These are phyloP conservation scores for Rhizoglyphus robini DNA, from an alignment of 1,140 invertebrate genomes.

Conservation along the genomic window DNA sequence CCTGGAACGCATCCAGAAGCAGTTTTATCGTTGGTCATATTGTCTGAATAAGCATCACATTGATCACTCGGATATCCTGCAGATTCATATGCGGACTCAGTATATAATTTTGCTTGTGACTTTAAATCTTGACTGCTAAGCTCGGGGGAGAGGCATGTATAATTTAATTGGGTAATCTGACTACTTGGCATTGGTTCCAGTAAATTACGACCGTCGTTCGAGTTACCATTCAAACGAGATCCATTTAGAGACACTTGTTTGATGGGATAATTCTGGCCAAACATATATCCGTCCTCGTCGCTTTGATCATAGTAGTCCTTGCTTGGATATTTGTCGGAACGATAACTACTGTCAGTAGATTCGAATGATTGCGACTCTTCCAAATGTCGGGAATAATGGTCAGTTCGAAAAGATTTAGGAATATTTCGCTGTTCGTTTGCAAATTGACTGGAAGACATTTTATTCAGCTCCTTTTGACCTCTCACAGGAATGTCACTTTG, in stretches of 20 bases:
- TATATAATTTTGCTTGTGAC: neutral
- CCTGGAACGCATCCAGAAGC: neutral
- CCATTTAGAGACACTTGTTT: no score
- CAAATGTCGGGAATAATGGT: no score
- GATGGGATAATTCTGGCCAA: no score
- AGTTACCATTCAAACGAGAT: no score
- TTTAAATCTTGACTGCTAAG: slow-evolving; percentile 1
- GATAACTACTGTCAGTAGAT: neutral
- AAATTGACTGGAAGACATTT: no score
- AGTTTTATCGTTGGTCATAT: neutral
- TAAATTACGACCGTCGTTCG: no score
- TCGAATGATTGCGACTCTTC: slow-evolving; percentile 1
- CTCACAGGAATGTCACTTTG: neutral
- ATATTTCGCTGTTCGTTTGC: slow-evolving; percentile 3
- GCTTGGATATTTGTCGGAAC: neutral
- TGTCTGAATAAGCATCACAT: neutral
- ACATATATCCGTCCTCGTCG: slow-evolving; percentile 3
- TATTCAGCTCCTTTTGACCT: no score
- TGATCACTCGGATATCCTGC: neutral
- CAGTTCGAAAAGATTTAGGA: neutral
- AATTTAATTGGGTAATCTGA: neutral
- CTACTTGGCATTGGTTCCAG: slow-evolving; percentile 23
- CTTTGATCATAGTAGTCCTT: neutral
- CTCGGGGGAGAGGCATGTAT: neutral
- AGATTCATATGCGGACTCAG: neutral